A percentile compares a stretch with the other conserved stretches of the same genome.
These are phyloP conservation scores for Metridium senile DNA, from an alignment of 92 coral and sea anemone species.

Conservation along the genomic window DNA sequence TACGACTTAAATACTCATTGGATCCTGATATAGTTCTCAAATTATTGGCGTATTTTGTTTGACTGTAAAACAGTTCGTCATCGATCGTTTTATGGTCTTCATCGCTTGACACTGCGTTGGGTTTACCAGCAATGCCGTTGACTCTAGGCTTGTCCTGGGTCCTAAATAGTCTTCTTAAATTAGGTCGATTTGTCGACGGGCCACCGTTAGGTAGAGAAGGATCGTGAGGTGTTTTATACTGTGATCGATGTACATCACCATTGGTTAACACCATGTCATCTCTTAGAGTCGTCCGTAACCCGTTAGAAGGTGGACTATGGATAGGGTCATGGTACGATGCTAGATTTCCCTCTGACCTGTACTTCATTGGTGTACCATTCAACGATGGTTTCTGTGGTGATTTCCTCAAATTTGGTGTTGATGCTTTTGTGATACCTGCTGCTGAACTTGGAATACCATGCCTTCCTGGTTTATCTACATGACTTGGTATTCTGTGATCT, in stretches of 20 bases:
- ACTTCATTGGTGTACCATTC: slow-evolving; percentile 6
- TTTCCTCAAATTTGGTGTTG: not conserved
- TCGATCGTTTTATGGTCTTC: not conserved
- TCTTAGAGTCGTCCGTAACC: slow-evolving; percentile 8
- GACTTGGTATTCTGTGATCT: not conserved
- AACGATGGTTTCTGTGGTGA: not conserved
- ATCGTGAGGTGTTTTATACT: not conserved
- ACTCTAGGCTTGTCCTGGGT: slow-evolving; percentile 15
- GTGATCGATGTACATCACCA: slow-evolving; percentile 30
- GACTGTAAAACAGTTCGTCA: slow-evolving; percentile 25
- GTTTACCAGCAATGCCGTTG: not conserved
- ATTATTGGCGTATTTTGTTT: slow-evolving; percentile 30
- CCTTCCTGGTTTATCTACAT: slow-evolving; percentile 7
- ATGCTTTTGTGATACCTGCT: not conserved
- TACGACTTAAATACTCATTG: slow-evolving; percentile 17
- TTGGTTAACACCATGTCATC: slow-evolving; percentile 4
- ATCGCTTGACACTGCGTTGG: not conserved
- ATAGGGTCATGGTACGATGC: slow-evolving; percentile 5
- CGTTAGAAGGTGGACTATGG: slow-evolving; percentile 6
- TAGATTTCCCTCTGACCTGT: slow-evolving; percentile 42
- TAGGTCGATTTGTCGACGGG: not conserved
- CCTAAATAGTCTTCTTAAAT: slow-evolving; percentile 7
- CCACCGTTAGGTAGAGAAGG: slow-evolving; percentile 11
- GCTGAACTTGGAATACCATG: not conserved
- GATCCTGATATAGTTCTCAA: slow-evolving; percentile 23